Conservation (phyloP, 1,140 invertebrate species). For the Acarapis woodi region DNA sequence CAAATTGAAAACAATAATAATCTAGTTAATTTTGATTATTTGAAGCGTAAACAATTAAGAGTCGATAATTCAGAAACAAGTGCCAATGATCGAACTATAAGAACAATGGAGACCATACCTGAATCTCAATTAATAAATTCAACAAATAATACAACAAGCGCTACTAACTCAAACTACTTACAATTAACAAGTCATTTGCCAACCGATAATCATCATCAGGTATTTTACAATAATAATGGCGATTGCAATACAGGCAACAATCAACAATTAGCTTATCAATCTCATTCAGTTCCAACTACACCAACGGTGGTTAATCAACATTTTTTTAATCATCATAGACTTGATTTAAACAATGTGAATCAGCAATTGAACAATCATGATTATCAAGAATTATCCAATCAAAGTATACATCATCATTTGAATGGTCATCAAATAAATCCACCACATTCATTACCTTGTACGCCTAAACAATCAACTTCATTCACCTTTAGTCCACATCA, state of each 20-base stretch:
- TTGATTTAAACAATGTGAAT: background rate
- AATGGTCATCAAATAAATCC: background rate
- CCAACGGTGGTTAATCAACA: slow-evolving; percentile 1
- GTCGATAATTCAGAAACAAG: too few relatives aligned
- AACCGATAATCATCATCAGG: too few relatives aligned
- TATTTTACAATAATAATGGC: too few relatives aligned
- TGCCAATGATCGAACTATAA: too few relatives aligned
- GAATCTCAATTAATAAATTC: too few relatives aligned
- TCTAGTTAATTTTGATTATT: too few relatives aligned
- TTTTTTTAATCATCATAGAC: background rate
- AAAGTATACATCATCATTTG: background rate
- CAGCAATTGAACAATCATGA: background rate
- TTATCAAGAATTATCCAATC: background rate
- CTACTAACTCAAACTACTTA: background rate
- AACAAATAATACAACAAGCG: background rate
- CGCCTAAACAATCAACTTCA: slow-evolving; percentile 3
- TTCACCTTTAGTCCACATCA: slow-evolving; percentile 4
- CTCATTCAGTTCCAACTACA: slow-evolving; percentile 6
- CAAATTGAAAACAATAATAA: too few relatives aligned
- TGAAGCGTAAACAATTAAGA: too few relatives aligned
- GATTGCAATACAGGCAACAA: too few relatives aligned
- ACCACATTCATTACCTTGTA: slow-evolving; percentile 3
- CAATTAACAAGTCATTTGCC: too few relatives aligned
- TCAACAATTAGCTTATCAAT: background rate
- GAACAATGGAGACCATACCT: too few relatives aligned